Evolutionary conservation across 30 jellyfish, hydroid and myxozoan species (phyloP).

Genomic region (Cassiopea andromeda): DNA sequence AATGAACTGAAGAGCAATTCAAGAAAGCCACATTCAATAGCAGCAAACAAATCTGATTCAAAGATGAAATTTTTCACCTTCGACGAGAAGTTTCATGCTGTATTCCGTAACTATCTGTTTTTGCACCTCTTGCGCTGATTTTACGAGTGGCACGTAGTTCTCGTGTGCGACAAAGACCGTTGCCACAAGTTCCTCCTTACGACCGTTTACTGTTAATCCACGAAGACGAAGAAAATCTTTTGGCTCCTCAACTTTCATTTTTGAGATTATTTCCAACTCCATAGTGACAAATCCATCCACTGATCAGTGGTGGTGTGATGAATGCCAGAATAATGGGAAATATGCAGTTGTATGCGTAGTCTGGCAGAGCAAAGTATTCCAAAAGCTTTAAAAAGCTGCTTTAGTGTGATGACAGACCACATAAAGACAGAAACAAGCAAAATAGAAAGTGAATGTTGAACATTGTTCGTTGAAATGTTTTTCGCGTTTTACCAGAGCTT

Average conservation of each 20-base stretch:
- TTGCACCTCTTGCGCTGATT: background rate
- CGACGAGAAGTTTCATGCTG: background rate
- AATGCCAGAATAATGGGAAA: too few relatives aligned
- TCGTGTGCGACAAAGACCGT: background rate
- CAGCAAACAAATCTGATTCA: background rate
- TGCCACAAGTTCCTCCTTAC: background rate
- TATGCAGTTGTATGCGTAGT: too few relatives aligned
- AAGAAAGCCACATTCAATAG: background rate
- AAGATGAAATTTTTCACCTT: background rate
- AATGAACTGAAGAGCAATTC: background rate
- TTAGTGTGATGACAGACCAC: too few relatives aligned
- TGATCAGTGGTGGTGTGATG: too few relatives aligned
- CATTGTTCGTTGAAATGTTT: too few relatives aligned
- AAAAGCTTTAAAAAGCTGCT: too few relatives aligned
- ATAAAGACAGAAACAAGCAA: too few relatives aligned
- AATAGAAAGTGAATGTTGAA: too few relatives aligned
- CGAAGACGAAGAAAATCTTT: background rate
- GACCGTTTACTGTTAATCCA: background rate
- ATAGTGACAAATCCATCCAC: background rate
- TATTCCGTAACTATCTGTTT: background rate
- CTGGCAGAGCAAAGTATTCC: too few relatives aligned
- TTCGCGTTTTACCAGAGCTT: too few relatives aligned
- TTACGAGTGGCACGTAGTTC: background rate
- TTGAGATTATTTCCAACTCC: background rate
- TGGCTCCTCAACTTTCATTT: background rate